Evolutionary conservation across 2,888 invertebrate genomes (phyloP).

Genomic region (Eustalomyia histrio): DNA sequence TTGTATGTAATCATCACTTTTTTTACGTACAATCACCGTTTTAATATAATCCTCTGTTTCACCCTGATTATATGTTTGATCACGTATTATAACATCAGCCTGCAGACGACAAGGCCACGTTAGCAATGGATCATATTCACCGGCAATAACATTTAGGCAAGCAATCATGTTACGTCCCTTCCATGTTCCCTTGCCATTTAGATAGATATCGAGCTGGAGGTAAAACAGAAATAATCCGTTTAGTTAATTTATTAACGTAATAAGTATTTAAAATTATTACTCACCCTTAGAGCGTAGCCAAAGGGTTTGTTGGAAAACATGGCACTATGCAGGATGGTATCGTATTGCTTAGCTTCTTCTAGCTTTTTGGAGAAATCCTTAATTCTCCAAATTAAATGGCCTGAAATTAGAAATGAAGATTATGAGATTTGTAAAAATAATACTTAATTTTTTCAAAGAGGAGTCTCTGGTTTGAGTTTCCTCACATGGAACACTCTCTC

Average conservation of each 20-base stretch:
- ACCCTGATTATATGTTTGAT: constrained; percentile 81
- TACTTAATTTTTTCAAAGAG: no score
- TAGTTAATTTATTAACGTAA: background rate
- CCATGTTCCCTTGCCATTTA: constrained; percentile 89
- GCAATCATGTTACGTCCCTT: constrained; percentile 86
- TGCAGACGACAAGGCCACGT: constrained; percentile 87
- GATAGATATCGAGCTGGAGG: constrained; percentile 83
- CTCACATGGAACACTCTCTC: no score
- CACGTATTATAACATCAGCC: constrained; percentile 84
- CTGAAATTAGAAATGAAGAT: constrained; percentile 66
- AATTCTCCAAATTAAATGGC: constrained; percentile 86
- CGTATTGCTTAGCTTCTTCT: constrained; percentile 84
- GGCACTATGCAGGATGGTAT: constrained; percentile 84
- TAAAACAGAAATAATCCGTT: background rate
- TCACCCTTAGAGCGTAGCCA: constrained; percentile 87
- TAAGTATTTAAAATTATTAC: constrained; percentile 54
- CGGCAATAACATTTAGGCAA: constrained; percentile 84
- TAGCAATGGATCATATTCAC: constrained; percentile 86
- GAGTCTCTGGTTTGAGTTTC: no score
- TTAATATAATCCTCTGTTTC: constrained; percentile 83
- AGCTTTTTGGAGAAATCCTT: constrained; percentile 84
- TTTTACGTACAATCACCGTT: constrained; percentile 82
- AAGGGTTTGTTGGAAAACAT: constrained; percentile 85
- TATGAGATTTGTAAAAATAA: no score
- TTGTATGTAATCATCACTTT: constrained; percentile 78